Evolutionary conservation across 2,113 vertebrate species (phyloP).

Genomic region (Hipposideros armiger): DNA sequence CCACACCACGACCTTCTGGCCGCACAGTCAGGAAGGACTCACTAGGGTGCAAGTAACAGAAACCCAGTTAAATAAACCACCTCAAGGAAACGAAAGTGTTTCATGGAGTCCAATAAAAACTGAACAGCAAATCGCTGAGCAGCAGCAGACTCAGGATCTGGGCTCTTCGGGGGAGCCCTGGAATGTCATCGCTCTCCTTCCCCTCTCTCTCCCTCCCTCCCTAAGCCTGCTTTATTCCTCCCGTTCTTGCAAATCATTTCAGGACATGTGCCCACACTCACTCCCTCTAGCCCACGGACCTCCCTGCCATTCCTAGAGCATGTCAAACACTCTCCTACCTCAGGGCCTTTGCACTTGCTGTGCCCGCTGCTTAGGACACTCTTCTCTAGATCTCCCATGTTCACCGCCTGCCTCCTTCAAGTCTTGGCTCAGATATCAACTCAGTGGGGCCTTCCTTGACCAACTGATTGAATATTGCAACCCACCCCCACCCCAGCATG

Average conservation of each 20-base stretch:
- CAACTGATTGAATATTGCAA: not conserved
- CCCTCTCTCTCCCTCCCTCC: not conserved
- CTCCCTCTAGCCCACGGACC: not conserved
- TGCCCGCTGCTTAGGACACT: not conserved
- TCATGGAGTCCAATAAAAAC: too few relatives aligned
- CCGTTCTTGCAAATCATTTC: not conserved
- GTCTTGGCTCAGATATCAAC: not conserved
- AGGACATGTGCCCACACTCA: fast-evolving
- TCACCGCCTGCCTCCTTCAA: not conserved
- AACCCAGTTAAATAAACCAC: not conserved
- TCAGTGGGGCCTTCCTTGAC: not conserved
- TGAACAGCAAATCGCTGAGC: not conserved
- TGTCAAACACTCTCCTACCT: not conserved
- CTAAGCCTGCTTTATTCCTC: not conserved
- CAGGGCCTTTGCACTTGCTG: not conserved
- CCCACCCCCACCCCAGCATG: not conserved
- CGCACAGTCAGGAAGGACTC: not conserved
- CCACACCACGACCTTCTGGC: fast-evolving
- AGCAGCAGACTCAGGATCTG: not conserved
- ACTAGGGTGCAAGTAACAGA: not conserved
- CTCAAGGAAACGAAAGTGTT: not conserved
- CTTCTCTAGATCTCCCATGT: not conserved
- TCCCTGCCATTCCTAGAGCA: not conserved
- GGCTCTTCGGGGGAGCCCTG: not conserved
- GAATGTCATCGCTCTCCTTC: too few relatives aligned